A percentile compares a stretch with the other conserved stretches of the same genome.
Conservation (phyloP, 2,797 vertebrate genomes). For the Enteromius viviparus region DNA sequence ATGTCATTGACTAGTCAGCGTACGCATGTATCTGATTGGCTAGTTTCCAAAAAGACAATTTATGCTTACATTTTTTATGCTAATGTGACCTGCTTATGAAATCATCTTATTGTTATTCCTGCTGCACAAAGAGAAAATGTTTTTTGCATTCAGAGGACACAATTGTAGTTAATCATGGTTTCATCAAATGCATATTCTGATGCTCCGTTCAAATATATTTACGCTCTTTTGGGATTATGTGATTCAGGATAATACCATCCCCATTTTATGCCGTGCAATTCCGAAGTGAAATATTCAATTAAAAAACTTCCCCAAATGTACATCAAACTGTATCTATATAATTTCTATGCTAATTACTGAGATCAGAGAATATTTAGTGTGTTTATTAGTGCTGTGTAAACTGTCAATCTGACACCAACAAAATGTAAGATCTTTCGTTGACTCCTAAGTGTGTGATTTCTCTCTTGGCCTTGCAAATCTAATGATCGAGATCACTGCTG, state of each 20-base stretch:
- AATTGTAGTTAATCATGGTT: background rate
- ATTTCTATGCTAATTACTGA: background rate
- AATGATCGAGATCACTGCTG: background rate
- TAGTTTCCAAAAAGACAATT: background rate
- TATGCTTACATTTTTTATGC: background rate
- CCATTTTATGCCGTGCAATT: background rate
- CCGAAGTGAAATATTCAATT: background rate
- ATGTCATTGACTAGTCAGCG: background rate
- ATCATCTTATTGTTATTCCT: background rate
- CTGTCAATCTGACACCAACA: slow-evolving; percentile 8
- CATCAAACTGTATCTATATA: slow-evolving; percentile 10
- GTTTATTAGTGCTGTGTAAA: background rate
- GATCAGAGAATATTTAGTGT: background rate
- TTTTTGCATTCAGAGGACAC: slow-evolving; percentile 13
- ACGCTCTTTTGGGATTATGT: background rate
- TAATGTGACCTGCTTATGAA: background rate
- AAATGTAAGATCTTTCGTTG: background rate
- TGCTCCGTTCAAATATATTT: background rate
- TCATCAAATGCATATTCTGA: slow-evolving; percentile 15
- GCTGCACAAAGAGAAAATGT: background rate
- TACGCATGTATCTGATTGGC: background rate
- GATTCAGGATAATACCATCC: background rate
- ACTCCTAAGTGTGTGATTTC: background rate
- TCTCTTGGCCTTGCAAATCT: background rate
- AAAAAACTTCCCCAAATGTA: background rate